Evolutionary conservation across 2,113 vertebrate species (phyloP), one percentile per base, ranked within the genome.

Genomic region (Cacatua alba): DNA sequence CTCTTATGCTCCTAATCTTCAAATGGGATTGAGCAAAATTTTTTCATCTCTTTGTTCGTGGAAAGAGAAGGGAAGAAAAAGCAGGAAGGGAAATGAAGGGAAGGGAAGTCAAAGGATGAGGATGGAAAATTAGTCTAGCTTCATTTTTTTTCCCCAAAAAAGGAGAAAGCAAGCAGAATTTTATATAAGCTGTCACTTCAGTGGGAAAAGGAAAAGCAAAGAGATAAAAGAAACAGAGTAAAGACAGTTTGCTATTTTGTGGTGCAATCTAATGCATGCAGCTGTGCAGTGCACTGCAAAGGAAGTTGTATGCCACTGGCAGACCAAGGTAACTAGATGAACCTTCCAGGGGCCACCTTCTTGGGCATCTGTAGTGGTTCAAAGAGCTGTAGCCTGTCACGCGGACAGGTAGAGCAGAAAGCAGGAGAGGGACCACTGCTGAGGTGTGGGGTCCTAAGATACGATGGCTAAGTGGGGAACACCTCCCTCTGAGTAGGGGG

Each of bases 391-490:
- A 65, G 44, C 31, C 19, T 49, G 51, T 21, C 46, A 26, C 24
- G 19, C 1, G 33, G 48, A 24, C 28, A 46, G 35, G 20, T 14
- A 59, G 57, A 29, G 44, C 44, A 48, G 49, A 81, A n/a, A 31
- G 12, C 52, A 19, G 24, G 35, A 62, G 35, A 44, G 33, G 7
- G 16, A 19, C 17, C 23, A 11, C 28, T 68, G 83, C 53, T 78
- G 71, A 37, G 7, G 3, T 53, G 25, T 48, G 44, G 19, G 31
- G 16, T 29, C 55, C 64, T 82, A 10, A 44, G 19, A 39, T 57
- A 33, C 0, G 0, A 26, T 3, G 2, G 11, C 52, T 75, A 11
- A 5, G 10, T 33, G 39, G n/a, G 62, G 20, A 82, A 7, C n/a
- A 86, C 20, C 43, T 88, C 19, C 14, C 49, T 86, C 83, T 35